Evolutionary conservation across 2,113 vertebrate species (phyloP), one percentile per base, ranked within the genome.

Genomic region (Laticauda colubrina): DNA sequence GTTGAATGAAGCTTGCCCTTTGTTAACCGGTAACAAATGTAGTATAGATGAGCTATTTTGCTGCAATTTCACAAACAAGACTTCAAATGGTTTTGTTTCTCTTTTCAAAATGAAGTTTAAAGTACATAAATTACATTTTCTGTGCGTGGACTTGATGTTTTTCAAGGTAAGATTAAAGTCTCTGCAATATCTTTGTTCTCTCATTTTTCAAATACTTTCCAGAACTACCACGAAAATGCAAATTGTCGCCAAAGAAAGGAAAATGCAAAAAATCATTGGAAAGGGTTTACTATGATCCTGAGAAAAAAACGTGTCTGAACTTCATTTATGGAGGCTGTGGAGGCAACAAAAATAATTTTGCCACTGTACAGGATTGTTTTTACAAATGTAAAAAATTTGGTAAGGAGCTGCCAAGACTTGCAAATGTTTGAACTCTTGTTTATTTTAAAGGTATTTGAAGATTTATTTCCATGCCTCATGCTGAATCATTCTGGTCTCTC

Each of bases 211-310:
- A 21, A 39, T 81, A 39, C 15, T 15, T 81, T 21, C 75, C 51
- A 91, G 90, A 12, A 29, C 45, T 53, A 11, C 48, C 48, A 21
- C 10, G 1, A 29, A 91, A 5, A 81, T 91, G 90, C 51, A 55
- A 43, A 6, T 34, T 55, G 3, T 51, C 20, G 15, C 3, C 3
- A 23, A 97, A 98, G 93, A 95, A 94, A 93, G 98, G 98, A 39
- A 95, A 15, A 1, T 98, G 98, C 39, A 95, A 95, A 3, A 97
- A 97, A 9, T 96, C 96, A 89, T 97, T 98, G 24, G 59, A 95
- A 1, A 97, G 97, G 1, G 98, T 96, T 94, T 98, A 98, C 89
- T 69, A 51, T 1, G 48, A 64, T 51, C 7, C 9, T 14, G 1
- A 20, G 29, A 6, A 0, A 29, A n/a, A 5, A 4, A 21, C 2